Evolutionary conservation across 1,140 invertebrate genomes (phyloP).

Genomic region (Tetragonula clypearis): DNA sequence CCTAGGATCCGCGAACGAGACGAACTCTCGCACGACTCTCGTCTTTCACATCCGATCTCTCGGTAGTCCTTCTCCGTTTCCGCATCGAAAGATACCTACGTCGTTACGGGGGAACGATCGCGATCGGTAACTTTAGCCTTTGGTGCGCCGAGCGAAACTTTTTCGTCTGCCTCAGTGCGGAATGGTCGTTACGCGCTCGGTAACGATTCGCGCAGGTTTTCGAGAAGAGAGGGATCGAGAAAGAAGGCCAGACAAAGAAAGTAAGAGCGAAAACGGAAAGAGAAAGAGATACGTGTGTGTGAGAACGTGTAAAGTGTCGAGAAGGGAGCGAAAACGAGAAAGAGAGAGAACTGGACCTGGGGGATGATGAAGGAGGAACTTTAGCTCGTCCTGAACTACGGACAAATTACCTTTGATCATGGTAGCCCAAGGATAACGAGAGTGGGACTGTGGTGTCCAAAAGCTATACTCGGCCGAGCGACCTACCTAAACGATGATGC

Average conservation of each 20-base stretch:
- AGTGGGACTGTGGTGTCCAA: slow-evolving; percentile 44
- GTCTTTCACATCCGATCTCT: slow-evolving; percentile 25
- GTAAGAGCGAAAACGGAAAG: slow-evolving; percentile 25
- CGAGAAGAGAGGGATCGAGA: slow-evolving; percentile 32
- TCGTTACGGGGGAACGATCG: not conserved
- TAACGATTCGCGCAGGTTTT: slow-evolving; percentile 2
- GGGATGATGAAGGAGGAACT: slow-evolving; percentile 10
- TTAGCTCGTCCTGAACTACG: slow-evolving; percentile 50
- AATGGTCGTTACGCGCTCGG: not conserved
- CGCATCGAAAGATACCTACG: slow-evolving; percentile 2
- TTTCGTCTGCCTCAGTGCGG: not conserved
- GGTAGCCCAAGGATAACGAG: slow-evolving; percentile 49
- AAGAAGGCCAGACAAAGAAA: slow-evolving; percentile 26
- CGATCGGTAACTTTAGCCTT: not conserved
- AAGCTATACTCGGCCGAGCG: slow-evolving; percentile 62
- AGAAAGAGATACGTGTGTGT: not conserved
- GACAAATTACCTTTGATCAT: slow-evolving; percentile 53
- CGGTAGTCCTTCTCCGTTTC: not conserved
- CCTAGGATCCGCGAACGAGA: slow-evolving; percentile 4
- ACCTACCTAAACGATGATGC: slow-evolving; percentile 60
- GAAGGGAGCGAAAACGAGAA: slow-evolving; percentile 16
- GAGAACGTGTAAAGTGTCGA: not conserved
- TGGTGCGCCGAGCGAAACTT: not conserved
- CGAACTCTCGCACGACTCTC: slow-evolving; percentile 25
- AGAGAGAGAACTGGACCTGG: slow-evolving; percentile 40